Evolutionary conservation across 1,140 invertebrate species (phyloP).

Genomic region (Calephelis nemesis): DNA sequence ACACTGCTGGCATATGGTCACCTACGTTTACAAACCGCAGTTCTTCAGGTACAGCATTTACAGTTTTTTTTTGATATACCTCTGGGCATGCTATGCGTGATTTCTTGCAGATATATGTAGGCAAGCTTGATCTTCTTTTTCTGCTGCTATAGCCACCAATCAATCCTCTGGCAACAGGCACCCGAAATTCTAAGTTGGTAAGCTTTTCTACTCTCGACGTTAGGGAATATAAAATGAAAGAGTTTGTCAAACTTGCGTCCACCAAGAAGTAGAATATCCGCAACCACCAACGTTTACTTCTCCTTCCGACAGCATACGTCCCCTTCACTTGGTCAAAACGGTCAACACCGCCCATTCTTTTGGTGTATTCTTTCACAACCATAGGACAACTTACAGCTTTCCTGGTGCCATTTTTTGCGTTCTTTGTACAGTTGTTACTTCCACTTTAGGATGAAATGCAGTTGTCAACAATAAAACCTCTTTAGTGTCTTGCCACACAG

Average conservation of each 20-base stretch:
- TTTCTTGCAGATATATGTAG: no score
- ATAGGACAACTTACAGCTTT: conserved; percentile 29
- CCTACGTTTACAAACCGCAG: conserved; percentile 33
- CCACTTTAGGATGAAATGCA: conserved; percentile 41
- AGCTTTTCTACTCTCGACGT: conserved; percentile 33
- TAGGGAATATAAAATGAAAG: conserved; percentile 37
- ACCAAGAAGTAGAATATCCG: conserved; percentile 43
- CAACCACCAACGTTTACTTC: conserved; percentile 38
- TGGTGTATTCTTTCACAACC: conserved; percentile 38
- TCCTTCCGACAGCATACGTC: conserved; percentile 36
- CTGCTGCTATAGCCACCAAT: no score
- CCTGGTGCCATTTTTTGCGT: conserved; percentile 41
- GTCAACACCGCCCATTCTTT: conserved; percentile 42
- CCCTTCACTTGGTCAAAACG: conserved; percentile 40
- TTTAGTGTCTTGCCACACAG: conserved; percentile 39
- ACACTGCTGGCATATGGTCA: conserved; percentile 36
- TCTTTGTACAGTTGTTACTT: conserved; percentile 33
- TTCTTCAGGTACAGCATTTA: conserved; percentile 34
- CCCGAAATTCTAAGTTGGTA: conserved; percentile 40
- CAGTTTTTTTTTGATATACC: conserved; percentile 33
- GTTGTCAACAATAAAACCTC: conserved; percentile 37
- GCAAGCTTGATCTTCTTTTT: no score
- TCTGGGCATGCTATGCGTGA: conserved; percentile 21
- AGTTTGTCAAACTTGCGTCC: conserved; percentile 37
- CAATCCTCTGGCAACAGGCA: conserved; percentile 38